Base-by-base conservation (phyloP, 2,888 invertebrate genomes). In the Diachrysia chrysitis region DNA sequence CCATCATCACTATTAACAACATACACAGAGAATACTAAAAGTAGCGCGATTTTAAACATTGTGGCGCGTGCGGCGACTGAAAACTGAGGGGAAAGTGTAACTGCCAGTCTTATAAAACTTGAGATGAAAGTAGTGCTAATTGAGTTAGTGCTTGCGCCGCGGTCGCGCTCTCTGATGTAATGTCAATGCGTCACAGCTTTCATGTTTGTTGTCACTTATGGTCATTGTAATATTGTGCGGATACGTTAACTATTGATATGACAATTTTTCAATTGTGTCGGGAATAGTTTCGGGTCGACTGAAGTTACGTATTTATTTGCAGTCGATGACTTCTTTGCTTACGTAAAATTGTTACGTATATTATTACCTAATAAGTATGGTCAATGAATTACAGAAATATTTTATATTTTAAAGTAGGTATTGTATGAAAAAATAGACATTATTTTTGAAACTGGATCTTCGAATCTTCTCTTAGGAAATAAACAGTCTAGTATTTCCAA, bases 51-150 rank as follows among this genome's bases (percentile, higher is more conserved):
- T 61, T 80, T 82, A 16, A 73, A 62, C 73, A 79, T 81, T 66
- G 65, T 75, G 57, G 58, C 58, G 63, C 65, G 69, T 66, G 74
- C 61, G 59, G 73, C 66, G 55, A 55, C 85, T 88, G 87, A 87
- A 88, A 89, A 94, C 92, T 93, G 90, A 90, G 87, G 87, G 76
- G 89, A 87, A 87, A 90, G 91, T 85, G 17, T 54, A 84, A 78
- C 81, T 70, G 82, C 57, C 78, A 62, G 85, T 87, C 92, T 94
- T 94, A 93, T 95, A 94, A 90, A 87, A 89, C 87, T 82, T 85
- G 86, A 82, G 82, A 87, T 71, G 94, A 94, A 94, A 94, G 94
- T 89, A 70, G 89, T 88, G 93, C 83, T 84, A 94, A 94, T 94
- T 90, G 78, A 89, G 85, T 93, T 94, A 93, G 92, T 83, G 81